Conservation (phyloP, 2,888 invertebrate genomes). For the Crioceris asparagi region DNA sequence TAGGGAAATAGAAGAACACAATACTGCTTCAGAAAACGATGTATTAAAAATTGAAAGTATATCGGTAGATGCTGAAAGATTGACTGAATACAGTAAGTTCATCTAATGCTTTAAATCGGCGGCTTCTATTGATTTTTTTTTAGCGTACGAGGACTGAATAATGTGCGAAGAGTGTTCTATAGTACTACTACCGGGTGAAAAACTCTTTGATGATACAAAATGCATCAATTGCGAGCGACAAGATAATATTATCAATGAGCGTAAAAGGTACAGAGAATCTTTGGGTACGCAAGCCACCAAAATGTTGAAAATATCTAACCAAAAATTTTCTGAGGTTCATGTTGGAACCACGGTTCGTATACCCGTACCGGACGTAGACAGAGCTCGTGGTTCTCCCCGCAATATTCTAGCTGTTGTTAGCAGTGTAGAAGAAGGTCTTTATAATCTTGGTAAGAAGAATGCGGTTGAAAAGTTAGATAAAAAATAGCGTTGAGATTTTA, state of each 20-base stretch:
- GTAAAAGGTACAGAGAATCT: conserved; percentile 8
- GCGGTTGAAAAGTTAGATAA: conserved; percentile 4
- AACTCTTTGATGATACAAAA: not conserved
- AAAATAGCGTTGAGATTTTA: conserved; percentile 1
- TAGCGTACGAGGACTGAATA: not conserved
- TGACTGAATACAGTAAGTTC: no score
- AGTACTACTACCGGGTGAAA: not conserved
- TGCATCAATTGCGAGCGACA: conserved; percentile 1
- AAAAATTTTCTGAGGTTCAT: conserved; percentile 7
- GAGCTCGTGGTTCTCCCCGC: conserved; percentile 5
- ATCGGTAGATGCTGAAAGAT: not conserved
- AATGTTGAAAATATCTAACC: conserved; percentile 12
- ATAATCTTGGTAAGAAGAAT: conserved; percentile 6
- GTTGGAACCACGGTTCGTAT: conserved; percentile 8
- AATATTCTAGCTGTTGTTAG: conserved; percentile 2
- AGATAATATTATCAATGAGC: conserved; percentile 1
- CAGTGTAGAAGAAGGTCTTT: conserved; percentile 4
- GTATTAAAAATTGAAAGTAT: not conserved
- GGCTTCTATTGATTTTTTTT: no score
- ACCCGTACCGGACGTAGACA: conserved; percentile 4
- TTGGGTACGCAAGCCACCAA: conserved; percentile 15
- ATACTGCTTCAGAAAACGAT: not conserved
- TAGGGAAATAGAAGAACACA: not conserved
- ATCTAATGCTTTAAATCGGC: no score
- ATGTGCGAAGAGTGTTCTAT: not conserved